Conservation (phyloP, 2,797 vertebrate genomes). For the Hippoglossus hippoglossus region DNA sequence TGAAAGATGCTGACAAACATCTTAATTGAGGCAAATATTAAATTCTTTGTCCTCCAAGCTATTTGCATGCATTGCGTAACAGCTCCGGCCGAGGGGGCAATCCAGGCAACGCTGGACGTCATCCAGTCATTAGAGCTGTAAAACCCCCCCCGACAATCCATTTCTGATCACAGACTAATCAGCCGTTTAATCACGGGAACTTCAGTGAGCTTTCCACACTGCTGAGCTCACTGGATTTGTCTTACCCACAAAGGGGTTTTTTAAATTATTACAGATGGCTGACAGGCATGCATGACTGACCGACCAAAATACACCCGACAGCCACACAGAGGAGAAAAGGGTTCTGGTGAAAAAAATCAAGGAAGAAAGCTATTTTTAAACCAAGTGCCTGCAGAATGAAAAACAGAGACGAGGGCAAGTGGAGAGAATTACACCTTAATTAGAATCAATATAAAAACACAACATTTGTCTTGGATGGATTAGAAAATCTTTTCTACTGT, state of each 20-base stretch:
- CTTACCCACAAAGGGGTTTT: slow-evolving; percentile 48
- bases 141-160: slow-evolving; percentile 49
- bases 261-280: slow-evolving; percentile 63
- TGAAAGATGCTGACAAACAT: neutral
- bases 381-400: neutral
- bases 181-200: slow-evolving; percentile 52
- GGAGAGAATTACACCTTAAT: slow-evolving; percentile 10
- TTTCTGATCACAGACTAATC: slow-evolving; percentile 61
- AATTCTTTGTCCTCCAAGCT: slow-evolving; percentile 16
- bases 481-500: neutral
- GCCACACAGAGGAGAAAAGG: slow-evolving; percentile 16
- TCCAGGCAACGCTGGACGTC: slow-evolving; percentile 16
- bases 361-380: slow-evolving; percentile 53
- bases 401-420: slow-evolving; percentile 16
- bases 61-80: slow-evolving; percentile 31
- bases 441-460: slow-evolving; percentile 22
- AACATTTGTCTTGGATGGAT: slow-evolving; percentile 7
- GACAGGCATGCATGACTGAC: slow-evolving; percentile 64
- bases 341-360: slow-evolving; percentile 21
- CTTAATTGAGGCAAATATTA: slow-evolving; percentile 5
- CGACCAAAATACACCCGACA: slow-evolving; percentile 50
- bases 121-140: slow-evolving; percentile 44
- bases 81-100: slow-evolving; percentile 7
- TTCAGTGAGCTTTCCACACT: slow-evolving; percentile 58
- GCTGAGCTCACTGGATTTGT: slow-evolving; percentile 48